These are phyloP conservation scores for Dipodomys merriami DNA, from an alignment of 2,113 vertebrate species.

Conservation along the genomic window DNA sequence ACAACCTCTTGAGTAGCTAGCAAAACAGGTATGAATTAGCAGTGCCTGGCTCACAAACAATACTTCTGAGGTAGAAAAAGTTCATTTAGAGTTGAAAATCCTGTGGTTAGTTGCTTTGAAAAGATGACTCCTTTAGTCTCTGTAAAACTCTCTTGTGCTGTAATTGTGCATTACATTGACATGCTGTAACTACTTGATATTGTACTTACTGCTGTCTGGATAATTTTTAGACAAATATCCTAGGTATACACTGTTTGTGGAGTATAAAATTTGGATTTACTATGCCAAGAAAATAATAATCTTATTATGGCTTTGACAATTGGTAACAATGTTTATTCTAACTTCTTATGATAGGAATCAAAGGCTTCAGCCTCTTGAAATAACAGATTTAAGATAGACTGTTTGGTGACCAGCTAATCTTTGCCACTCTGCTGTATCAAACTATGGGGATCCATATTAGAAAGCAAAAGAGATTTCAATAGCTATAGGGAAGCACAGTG, in stretches of 20 bases:
- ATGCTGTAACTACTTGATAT: background rate
- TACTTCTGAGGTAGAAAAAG: conserved; percentile 4
- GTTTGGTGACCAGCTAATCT: background rate
- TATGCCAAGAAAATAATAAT: background rate
- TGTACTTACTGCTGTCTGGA: background rate
- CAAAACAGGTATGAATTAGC: too few relatives aligned
- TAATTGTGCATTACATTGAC: background rate
- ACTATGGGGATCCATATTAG: background rate
- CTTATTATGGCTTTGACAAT: background rate
- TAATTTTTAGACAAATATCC: conserved; percentile 27
- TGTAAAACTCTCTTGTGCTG: background rate
- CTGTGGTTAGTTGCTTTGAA: background rate
- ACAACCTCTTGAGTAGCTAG: too few relatives aligned
- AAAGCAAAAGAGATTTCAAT: background rate
- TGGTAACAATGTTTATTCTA: background rate
- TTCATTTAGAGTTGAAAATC: background rate
- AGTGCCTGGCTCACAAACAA: background rate
- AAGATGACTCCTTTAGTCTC: background rate
- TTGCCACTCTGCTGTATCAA: background rate
- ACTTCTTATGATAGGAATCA: conserved; percentile 18
- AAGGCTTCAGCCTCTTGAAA: background rate
- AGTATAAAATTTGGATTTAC: conserved; percentile 1
- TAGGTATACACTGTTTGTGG: background rate
- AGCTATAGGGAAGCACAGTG: background rate
- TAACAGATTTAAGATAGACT: conserved; percentile 11